These are phyloP conservation scores for Lordiphosa mommai DNA, from an alignment of 1,140 invertebrate genomes.

Conservation along the genomic window DNA sequence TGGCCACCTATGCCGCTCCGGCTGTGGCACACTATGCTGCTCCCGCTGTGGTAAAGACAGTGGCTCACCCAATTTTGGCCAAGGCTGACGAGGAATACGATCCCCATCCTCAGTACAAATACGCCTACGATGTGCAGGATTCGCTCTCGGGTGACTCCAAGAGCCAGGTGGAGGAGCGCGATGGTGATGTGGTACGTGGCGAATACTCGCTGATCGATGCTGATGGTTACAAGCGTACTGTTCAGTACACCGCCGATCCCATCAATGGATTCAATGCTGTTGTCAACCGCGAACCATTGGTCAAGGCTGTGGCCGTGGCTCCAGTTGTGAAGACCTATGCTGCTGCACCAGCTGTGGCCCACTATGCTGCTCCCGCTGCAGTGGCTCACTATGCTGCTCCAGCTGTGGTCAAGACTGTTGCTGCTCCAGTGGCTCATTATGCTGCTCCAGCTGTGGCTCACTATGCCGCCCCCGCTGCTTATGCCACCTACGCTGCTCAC, in stretches of 20 bases:
- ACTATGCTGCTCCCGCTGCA: slow-evolving; percentile 48
- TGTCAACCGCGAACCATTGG: slow-evolving; percentile 72
- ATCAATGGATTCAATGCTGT: slow-evolving; percentile 77
- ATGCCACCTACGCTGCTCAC: slow-evolving; percentile 41
- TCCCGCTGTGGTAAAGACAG: slow-evolving; percentile 24
- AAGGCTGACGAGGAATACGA: slow-evolving; percentile 52
- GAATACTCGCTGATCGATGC: slow-evolving; percentile 61
- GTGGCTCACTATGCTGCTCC: slow-evolving; percentile 45
- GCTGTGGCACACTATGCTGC: slow-evolving; percentile 15
- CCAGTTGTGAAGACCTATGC: slow-evolving; percentile 30
- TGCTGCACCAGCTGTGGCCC: slow-evolving; percentile 21
- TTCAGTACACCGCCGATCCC: slow-evolving; percentile 76
- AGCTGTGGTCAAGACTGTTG: slow-evolving; percentile 8
- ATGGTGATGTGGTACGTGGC: slow-evolving; percentile 81
- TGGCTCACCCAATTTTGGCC: slow-evolving; percentile 39
- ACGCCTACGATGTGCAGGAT: slow-evolving; percentile 80
- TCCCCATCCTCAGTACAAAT: slow-evolving; percentile 80
- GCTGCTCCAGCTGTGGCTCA: slow-evolving; percentile 57
- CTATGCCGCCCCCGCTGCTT: slow-evolving; percentile 44
- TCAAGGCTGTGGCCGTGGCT: slow-evolving; percentile 30
- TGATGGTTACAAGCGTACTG: slow-evolving; percentile 63
- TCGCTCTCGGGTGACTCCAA: slow-evolving; percentile 82
- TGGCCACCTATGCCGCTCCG: slow-evolving; percentile 16
- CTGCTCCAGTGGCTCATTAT: slow-evolving; percentile 39
- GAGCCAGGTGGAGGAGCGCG: slow-evolving; percentile 81